Base-by-base conservation (phyloP, 2,888 invertebrate species). In the Boloria selene region DNA sequence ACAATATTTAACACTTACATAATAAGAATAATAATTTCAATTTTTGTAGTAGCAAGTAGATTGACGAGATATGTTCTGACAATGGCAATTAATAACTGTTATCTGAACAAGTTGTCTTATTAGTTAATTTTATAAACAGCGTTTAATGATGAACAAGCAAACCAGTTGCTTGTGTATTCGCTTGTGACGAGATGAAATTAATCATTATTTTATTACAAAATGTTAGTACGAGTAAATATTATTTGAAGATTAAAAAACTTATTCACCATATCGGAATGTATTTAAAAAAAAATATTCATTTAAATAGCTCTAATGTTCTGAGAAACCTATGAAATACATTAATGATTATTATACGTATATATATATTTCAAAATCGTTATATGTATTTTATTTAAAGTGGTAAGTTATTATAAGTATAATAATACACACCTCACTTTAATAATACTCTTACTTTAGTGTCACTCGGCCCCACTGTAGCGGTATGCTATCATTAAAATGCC, bases 71-170 rank as follows among this genome's bases (percentile, higher is more conserved):
- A 56, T 13, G 4, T 45, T 49, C 17, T 17, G 51, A 58, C 16
- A 45, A 16, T 51, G 42, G 18, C 14, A 56, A 66, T 42, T 17
- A 49, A 56, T 59, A 53, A 58, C 50, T 55, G 64, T 54, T 42
- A 58, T 50, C 44, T 47, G 55, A 60, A 51, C 44, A 50, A 67
- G 52, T 58, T 55, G 59, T 49, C 31, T 10, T 38, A 31, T 6
- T 31, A 38, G 10, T 38, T 38, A 38, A 38, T 38, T 26, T 26
- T 38, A 10, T 10, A 13, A 54, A 51, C 50, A 68, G 65, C 65
- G 61, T 56, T 47, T 56, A 56, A 64, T 67, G 61, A 52, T 51
- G 18, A 26, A 52, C 44, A 26, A 65, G 61, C 59, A 50, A 65
- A 16, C 42, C 42, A 66, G 66, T 47, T 66, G 66, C 55, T 13